Percentiles rank a stretch among this genome's conserved stretches.
Evolutionary conservation across 2,113 vertebrate species (phyloP).

Genomic region (Rhineura floridana): DNA sequence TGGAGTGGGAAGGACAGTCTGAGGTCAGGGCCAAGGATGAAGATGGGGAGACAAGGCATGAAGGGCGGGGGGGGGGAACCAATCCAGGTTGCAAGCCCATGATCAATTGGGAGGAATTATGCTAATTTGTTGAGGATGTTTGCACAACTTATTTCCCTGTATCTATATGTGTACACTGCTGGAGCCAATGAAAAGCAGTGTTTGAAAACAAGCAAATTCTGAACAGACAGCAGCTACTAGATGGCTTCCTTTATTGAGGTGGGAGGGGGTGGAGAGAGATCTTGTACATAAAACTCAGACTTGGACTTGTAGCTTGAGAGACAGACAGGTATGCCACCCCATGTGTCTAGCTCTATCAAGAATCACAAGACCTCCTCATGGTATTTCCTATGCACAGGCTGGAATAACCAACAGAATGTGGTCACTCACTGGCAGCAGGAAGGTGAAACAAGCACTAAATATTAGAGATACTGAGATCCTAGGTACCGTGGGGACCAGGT

Average conservation of each 20-base stretch:
- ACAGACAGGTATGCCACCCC: too few relatives aligned
- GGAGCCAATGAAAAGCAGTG: not conserved
- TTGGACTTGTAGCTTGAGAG: not conserved
- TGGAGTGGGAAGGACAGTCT: not conserved
- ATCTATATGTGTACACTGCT: not conserved
- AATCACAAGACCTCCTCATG: not conserved
- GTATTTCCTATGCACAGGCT: not conserved
- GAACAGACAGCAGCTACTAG: not conserved
- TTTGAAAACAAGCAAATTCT: not conserved
- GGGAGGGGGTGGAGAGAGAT: not conserved
- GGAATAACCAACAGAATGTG: not conserved
- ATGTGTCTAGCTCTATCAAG: not conserved
- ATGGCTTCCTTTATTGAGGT: not conserved
- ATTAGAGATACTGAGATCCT: not conserved
- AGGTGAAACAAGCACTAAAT: not conserved
- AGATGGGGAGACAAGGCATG: too few relatives aligned
- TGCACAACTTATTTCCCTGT: not conserved
- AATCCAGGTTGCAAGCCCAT: not conserved
- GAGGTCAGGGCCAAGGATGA: not conserved
- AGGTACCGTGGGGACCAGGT: not conserved
- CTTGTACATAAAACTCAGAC: not conserved
- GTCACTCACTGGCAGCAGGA: not conserved
- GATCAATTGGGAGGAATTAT: not conserved
- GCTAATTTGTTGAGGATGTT: not conserved
- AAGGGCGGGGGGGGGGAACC: too few relatives aligned